Conservation (phyloP, 2,797 vertebrate genomes). For the Acanthis flammea region DNA sequence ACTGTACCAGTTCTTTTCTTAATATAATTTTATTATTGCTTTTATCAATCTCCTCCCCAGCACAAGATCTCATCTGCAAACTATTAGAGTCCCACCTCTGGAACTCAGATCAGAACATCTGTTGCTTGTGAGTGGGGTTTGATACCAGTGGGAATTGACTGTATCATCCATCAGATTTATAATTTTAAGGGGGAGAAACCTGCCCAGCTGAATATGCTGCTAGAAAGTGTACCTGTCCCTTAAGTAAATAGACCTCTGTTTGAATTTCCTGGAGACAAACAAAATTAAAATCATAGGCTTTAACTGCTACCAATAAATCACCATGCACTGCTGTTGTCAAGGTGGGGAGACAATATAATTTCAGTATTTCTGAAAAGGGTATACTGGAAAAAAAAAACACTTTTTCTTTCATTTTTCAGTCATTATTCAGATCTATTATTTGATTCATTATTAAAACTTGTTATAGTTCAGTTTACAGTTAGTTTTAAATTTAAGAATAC, state of each 20-base stretch:
- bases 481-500: not conserved
- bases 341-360: not conserved
- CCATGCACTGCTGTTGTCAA: not conserved
- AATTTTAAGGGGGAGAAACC: not conserved
- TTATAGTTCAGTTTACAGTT: not conserved
- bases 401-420: not conserved
- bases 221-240: not conserved
- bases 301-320: not conserved
- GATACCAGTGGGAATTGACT: not conserved
- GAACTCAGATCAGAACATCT: not conserved
- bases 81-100: not conserved
- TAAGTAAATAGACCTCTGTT: not conserved
- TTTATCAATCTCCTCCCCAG: not conserved
- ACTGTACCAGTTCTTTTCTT: not conserved
- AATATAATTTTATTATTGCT: not conserved
- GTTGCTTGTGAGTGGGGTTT: not conserved
- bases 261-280: not conserved
- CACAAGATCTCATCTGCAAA: not conserved
- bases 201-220: not conserved
- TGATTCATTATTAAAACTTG: not conserved
- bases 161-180: not conserved
- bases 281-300: not conserved
- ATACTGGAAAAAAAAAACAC: not conserved
- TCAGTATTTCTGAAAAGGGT: rapidly evolving
- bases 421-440: not conserved